Evolutionary conservation across 2,888 invertebrate genomes (phyloP).

Genomic region (Synergus umbraculus): DNA sequence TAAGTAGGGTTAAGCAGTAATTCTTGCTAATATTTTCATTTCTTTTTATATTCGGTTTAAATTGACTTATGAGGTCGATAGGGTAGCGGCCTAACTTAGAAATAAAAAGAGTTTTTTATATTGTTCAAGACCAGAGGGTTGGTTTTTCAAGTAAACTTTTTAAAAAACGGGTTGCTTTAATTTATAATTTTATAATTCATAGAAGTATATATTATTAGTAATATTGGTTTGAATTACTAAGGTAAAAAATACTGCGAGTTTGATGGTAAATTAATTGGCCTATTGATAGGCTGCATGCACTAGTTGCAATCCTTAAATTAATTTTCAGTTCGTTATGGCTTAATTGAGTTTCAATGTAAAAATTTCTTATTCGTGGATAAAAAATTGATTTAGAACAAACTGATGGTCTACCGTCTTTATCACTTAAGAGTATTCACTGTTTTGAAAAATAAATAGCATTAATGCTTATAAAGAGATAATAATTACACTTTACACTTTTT

Average conservation of each 20-base stretch:
- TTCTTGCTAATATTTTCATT: background rate
- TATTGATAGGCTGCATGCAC: background rate
- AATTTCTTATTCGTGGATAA: background rate
- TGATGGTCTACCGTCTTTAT: background rate
- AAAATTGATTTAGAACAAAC: background rate
- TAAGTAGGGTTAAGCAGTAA: background rate
- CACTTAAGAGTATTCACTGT: background rate
- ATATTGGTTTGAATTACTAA: background rate
- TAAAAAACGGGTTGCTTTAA: background rate
- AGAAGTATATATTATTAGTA: background rate
- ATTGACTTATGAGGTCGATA: background rate
- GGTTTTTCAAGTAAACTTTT: background rate
- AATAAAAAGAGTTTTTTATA: background rate
- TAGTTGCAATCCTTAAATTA: background rate
- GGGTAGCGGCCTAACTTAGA: background rate
- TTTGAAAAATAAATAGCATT: background rate
- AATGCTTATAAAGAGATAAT: background rate
- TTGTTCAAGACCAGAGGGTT: background rate
- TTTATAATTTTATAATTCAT: background rate
- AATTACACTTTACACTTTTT: constrained; percentile 33
- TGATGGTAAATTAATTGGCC: background rate
- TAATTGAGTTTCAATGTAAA: background rate
- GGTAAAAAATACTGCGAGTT: background rate
- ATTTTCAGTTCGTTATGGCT: background rate
- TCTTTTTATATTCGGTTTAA: background rate